Evolutionary conservation across 2,888 invertebrate species (phyloP), one percentile per base, ranked within the genome.

Genomic region (Euplexia lucipara): DNA sequence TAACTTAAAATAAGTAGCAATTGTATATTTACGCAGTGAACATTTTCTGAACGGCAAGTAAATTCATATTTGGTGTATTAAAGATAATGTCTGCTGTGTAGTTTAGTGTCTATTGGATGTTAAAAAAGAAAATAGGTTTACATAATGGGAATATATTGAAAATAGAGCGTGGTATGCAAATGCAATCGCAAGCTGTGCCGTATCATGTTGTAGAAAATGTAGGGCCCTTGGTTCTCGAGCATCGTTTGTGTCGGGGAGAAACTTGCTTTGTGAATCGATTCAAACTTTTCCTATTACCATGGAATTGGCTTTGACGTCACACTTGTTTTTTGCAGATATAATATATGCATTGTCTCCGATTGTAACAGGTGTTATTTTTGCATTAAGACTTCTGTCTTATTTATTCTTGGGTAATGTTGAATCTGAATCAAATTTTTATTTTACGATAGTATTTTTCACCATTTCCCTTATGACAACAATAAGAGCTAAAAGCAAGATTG

Each of bases 251-350:
- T 67, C 35, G 60, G 60, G 72, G 81, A 77, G 76, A 79, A 81
- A 83, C 60, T 71, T 59, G 80, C 79, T 77, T 73, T 79, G 78
- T 79, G 85, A 86, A 89, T 90, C 88, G 89, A 90, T 90, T 85
- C 78, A 82, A 91, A 92, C 87, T 91, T 92, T 90, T 90, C 88
- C 89, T 86, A 90, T 91, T 89, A 89, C 85, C 79, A 78, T 74
- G 80, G 83, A 83, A 88, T 89, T 86, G 87, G 86, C 83, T 88
- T 67, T 81, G 74, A 78, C 77, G 71, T 78, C 81, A 82, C 79
- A 80, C 78, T 86, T 86, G 85, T 89, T 87, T 87, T 59, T 87
- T 84, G 78, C 12, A 22, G 26, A 68, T 63, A 67, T 61, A n/a
- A n/a, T n/a, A 48, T 42, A 60, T 45, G 41, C 54, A 61, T 59